Conservation (phyloP, 37 sponge, comb jelly and placozoan genomes). For the Geodia barretti region DNA sequence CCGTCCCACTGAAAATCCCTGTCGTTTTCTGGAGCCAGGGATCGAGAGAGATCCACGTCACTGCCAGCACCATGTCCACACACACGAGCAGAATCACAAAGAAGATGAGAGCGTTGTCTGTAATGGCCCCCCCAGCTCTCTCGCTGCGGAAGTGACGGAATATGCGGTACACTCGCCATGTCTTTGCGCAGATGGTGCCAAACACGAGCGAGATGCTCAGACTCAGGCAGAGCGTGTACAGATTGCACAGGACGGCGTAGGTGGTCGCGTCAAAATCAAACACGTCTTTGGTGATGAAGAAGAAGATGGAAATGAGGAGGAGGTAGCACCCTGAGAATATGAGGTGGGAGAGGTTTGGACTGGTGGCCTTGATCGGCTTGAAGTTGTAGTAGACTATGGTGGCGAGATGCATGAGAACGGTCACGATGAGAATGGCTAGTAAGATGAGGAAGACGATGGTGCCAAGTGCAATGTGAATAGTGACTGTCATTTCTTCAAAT, state of each 20-base stretch:
- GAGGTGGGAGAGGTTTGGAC: conserved; percentile 33
- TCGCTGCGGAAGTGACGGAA: conserved; percentile 23
- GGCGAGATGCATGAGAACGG: conserved; percentile 16
- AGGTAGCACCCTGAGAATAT: conserved; percentile 45
- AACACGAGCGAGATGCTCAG: conserved; percentile 28
- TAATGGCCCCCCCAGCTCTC: conserved; percentile 13
- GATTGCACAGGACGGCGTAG: conserved; percentile 24
- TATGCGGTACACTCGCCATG: conserved; percentile 36
- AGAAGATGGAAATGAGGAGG: background rate
- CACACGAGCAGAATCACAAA: background rate
- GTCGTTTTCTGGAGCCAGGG: background rate
- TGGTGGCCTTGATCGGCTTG: conserved; percentile 34
- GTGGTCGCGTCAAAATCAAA: background rate
- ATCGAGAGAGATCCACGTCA: conserved; percentile 4
- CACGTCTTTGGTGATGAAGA: conserved; percentile 7
- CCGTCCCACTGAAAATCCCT: background rate
- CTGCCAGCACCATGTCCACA: conserved; percentile 6
- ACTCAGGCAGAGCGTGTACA: background rate
- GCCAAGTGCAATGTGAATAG: background rate
- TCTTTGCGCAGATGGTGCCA: conserved; percentile 39
- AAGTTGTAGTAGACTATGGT: conserved; percentile 8
- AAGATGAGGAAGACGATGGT: background rate
- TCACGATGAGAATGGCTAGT: background rate
- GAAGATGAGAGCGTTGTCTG: conserved; percentile 19
- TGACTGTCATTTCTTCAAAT: background rate